phyloP scores from a whole-genome alignment of 2,888 invertebrate genomes.

The Bellardia bayeri region DNA sequence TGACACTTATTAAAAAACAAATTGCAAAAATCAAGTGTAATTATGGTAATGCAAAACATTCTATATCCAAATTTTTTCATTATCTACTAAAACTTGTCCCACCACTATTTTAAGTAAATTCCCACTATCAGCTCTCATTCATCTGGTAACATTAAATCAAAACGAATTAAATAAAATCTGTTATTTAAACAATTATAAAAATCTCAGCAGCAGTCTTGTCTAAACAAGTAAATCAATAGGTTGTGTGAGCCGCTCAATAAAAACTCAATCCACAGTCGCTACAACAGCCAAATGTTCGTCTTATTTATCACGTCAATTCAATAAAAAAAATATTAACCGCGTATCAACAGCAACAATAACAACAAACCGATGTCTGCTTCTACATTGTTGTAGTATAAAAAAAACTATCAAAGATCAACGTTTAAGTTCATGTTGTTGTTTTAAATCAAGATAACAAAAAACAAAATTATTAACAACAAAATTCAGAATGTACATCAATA shows the following conservation, averaged over 20 bases:
- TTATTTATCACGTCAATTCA: not conserved
- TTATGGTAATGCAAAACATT: no score
- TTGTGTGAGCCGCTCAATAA: slow-evolving; percentile 26
- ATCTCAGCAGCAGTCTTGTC: slow-evolving; percentile 47
- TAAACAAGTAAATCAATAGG: slow-evolving; percentile 41
- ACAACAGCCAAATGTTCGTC: slow-evolving; percentile 3
- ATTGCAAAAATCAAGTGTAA: no score
- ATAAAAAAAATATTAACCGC: not conserved
- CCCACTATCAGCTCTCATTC: not conserved
- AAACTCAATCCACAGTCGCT: not conserved
- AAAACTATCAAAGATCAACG: slow-evolving; percentile 19
- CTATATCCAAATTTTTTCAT: no score
- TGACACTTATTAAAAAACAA: no score
- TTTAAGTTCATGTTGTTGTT: slow-evolving; percentile 5
- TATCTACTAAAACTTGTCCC: no score
- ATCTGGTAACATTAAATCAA: slow-evolving; percentile 14
- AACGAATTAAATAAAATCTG: not conserved
- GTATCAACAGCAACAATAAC: not conserved
- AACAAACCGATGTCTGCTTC: not conserved
- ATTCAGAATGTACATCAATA: not conserved
- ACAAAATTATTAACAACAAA: slow-evolving; percentile 7
- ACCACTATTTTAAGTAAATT: no score
- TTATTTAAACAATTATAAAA: slow-evolving; percentile 9
- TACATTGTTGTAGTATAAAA: not conserved
- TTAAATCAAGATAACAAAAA: slow-evolving; percentile 26